These are phyloP conservation scores for Antechinus stuartii DNA, from an alignment of 2,113 vertebrate genomes.

Conservation along the genomic window DNA sequence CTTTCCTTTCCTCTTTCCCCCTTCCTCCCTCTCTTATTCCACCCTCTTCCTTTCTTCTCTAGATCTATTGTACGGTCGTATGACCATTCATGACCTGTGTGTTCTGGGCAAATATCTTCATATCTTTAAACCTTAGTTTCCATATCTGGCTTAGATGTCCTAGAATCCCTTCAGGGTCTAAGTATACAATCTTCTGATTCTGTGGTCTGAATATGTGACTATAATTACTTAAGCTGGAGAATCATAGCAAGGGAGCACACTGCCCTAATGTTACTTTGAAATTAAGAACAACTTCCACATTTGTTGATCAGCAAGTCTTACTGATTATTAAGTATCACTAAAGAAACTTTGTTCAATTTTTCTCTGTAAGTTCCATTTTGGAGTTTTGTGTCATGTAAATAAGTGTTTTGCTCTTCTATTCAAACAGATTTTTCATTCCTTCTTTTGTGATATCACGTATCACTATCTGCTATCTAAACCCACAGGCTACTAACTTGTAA, in stretches of 20 bases:
- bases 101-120: not conserved
- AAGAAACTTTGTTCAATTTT: not conserved
- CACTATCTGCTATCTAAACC: constrained; percentile 6
- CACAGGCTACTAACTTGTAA: constrained; percentile 31
- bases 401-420: constrained; percentile 22
- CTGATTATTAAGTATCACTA: not conserved
- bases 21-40: too few relatives aligned
- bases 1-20: too few relatives aligned
- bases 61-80: not conserved
- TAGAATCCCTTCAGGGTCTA: not conserved
- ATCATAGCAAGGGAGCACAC: not conserved
- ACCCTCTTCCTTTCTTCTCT: not conserved
- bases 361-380: not conserved
- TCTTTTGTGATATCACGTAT: not conserved
- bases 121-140: not conserved
- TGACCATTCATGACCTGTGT: not conserved
- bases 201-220: not conserved
- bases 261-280: not conserved
- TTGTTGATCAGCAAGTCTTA: not conserved
- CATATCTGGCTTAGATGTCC: not conserved
- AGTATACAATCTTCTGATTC: not conserved
- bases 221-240: not conserved
- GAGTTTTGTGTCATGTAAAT: not conserved
- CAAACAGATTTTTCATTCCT: not conserved
- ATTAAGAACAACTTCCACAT: not conserved